These are phyloP conservation scores for Oxyteleia sp. DNA, from an alignment of 2,888 invertebrate species.

Conservation along the genomic window DNA sequence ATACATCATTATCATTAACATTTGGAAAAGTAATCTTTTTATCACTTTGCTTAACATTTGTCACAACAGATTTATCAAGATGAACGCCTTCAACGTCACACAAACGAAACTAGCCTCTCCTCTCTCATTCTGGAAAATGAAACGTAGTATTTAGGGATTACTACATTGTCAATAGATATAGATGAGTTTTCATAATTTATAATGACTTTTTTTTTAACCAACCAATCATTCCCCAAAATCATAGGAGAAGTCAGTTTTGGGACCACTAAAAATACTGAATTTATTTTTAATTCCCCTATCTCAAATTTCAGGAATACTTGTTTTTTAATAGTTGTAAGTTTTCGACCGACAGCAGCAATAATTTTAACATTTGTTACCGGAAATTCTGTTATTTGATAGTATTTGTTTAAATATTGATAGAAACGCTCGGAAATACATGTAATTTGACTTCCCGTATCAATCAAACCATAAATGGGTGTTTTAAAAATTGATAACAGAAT, in stretches of 20 bases:
- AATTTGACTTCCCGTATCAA: too few relatives aligned
- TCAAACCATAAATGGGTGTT: neutral
- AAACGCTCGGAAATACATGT: too few relatives aligned
- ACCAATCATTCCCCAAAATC: slow-evolving; percentile 15
- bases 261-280: slow-evolving; percentile 5
- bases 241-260: neutral
- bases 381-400: slow-evolving; percentile 1
- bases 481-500: neutral
- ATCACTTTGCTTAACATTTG: slow-evolving; percentile 16
- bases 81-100: too few relatives aligned
- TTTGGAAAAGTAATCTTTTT: neutral
- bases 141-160: neutral
- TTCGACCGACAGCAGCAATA: neutral
- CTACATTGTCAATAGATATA: neutral
- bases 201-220: neutral
- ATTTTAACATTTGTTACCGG: slow-evolving; percentile 1
- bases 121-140: neutral
- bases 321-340: slow-evolving; percentile 10
- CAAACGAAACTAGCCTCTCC: slow-evolving; percentile 12
- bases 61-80: too few relatives aligned
- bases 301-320: slow-evolving; percentile 1
- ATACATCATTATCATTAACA: neutral
- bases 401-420: slow-evolving; percentile 1
- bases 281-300: slow-evolving; percentile 2
- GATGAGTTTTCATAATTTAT: neutral